Conservation (phyloP, 2,113 vertebrate genomes). For the Myiagra hebetior region DNA sequence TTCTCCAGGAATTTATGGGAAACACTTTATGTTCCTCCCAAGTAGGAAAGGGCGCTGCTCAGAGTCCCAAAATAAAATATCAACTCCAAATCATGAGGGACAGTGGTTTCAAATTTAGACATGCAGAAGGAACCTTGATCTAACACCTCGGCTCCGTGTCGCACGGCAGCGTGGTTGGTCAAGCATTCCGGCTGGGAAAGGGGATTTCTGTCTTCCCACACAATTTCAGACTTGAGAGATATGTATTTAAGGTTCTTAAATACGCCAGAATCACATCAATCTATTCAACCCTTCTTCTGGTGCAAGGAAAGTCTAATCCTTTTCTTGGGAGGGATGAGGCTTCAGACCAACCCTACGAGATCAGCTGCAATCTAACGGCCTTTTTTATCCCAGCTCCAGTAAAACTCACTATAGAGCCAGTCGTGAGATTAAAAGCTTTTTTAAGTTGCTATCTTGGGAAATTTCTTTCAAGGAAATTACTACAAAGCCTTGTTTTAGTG, state of each 20-base stretch:
- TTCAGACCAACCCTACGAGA: slow-evolving; percentile 45
- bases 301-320: not conserved
- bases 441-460: slow-evolving; percentile 81
- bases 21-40: not conserved
- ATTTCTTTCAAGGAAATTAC: slow-evolving; percentile 86
- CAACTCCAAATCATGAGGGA: not conserved
- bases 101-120: not conserved
- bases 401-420: slow-evolving; percentile 64
- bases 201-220: not conserved
- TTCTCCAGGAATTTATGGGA: not conserved
- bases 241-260: not conserved
- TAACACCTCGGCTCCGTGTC: not conserved
- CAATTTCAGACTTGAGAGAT: not conserved
- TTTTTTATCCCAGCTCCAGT: slow-evolving; percentile 66
- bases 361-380: slow-evolving; percentile 55
- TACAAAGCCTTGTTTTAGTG: slow-evolving; percentile 93
- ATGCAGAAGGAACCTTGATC: not conserved
- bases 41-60: not conserved
- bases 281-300: not conserved
- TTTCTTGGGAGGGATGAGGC: not conserved
- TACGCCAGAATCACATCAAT: not conserved
- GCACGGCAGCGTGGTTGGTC: not conserved
- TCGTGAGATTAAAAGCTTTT: slow-evolving; percentile 75
- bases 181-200: not conserved
- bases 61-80: not conserved